Base-by-base conservation (phyloP, 2,113 vertebrate species). In the Arenaria interpres region DNA sequence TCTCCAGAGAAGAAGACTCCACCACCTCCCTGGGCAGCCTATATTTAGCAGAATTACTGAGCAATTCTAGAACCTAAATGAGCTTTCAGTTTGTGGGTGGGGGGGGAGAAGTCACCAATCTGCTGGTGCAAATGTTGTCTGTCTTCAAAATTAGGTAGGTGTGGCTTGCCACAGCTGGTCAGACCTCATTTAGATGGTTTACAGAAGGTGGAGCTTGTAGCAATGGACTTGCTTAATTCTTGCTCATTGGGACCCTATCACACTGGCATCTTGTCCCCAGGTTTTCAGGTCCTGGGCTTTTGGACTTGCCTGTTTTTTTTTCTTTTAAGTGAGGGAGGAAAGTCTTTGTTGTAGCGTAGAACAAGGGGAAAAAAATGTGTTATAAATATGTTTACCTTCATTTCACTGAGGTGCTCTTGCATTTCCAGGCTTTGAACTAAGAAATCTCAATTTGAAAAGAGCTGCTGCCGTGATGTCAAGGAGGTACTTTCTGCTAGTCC, bases 341-440 rank as follows among this genome's bases (percentile, higher is more conserved):
- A 63, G 41, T 73, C 79, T 77, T 86, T 81, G 20, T 74, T 84
- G 25, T 78, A 14, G 14, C 22, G 43, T 63, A 77, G 68, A 90
- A 74, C 57, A 89, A 88, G 51, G 45, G 37, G n/a, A 9, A 84
- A 95, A 95, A 84, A 71, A 46, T 0, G 1, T 93, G 63, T 74
- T 93, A 54, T 90, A 81, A 86, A 71, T 72, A 45, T 14, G 10
- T 86, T 96, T 90, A 32, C 48, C 45, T 81, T 93, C 25, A 24
- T 71, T 93, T 93, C 28, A 63, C 18, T 56, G 64, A 77, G 68
- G 33, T 63, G 51, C 73, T 87, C 46, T 63, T 0, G 2, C 13
- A 20, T 78, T 87, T 63, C 46, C 16, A 75, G 50, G 39, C 86
- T 96, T 96, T 92, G 80, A 96, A 89, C 53, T 50, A 25, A 68